These are phyloP conservation scores for Pomphorhynchus laevis DNA, from an alignment of 1,140 invertebrate species.

Conservation along the genomic window DNA sequence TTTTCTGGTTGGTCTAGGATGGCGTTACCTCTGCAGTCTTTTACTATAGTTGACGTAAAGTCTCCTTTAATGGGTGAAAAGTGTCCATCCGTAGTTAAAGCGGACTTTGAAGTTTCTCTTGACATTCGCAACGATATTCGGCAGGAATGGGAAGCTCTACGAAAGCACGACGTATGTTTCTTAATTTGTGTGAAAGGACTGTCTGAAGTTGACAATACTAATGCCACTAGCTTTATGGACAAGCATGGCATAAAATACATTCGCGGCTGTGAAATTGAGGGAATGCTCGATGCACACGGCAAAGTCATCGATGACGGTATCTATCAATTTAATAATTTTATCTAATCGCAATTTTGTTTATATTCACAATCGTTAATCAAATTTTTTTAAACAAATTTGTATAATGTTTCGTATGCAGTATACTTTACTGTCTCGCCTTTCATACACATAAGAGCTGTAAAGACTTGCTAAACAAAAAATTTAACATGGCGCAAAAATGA, in stretches of 20 bases:
- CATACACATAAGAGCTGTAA: no score
- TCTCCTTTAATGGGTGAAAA: conserved; percentile 37
- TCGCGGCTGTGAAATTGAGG: conserved; percentile 84
- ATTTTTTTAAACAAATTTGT: no score
- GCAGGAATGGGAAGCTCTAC: conserved; percentile 62
- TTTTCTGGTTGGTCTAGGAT: conserved; percentile 92
- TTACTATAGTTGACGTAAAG: conserved; percentile 50
- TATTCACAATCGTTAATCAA: no score
- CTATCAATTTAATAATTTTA: no score
- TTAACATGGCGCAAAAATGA: no score
- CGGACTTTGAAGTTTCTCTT: conserved; percentile 61
- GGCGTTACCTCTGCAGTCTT: conserved; percentile 63
- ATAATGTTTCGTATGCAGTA: no score
- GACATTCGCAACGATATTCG: conserved; percentile 57
- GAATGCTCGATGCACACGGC: conserved; percentile 75
- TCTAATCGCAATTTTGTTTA: no score
- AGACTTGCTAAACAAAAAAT: no score
- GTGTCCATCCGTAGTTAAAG: conserved; percentile 56
- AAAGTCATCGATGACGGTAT: conserved; percentile 64
- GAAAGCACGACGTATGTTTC: conserved; percentile 91
- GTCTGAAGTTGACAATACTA: conserved; percentile 28
- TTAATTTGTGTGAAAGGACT: conserved; percentile 47
- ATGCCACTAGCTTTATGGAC: conserved; percentile 17
- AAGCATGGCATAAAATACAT: conserved; percentile 62
- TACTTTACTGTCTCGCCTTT: no score